Percentiles rank a stretch among this genome's conserved stretches.
These are phyloP conservation scores for Sphenodon punctatus DNA, from an alignment of 2,797 vertebrate species.

Conservation along the genomic window DNA sequence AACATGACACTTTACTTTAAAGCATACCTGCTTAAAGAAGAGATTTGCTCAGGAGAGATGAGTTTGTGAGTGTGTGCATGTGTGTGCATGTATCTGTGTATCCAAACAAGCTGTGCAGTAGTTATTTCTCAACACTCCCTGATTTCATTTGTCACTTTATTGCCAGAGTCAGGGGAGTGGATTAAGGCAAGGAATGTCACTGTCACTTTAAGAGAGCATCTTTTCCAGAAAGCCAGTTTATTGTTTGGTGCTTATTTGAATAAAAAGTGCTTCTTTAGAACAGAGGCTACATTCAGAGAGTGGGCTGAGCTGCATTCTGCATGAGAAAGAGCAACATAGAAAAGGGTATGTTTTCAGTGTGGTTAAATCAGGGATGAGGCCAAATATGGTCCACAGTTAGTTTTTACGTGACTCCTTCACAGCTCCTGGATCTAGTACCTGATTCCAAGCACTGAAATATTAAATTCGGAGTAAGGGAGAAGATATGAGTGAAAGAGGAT, in stretches of 20 bases:
- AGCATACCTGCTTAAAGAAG: not conserved
- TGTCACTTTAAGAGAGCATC: slow-evolving; percentile 70
- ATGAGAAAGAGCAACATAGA: slow-evolving; percentile 5
- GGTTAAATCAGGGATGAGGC: no score
- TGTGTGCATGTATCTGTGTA: not conserved
- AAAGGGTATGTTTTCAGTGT: not conserved
- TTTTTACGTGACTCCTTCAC: no score
- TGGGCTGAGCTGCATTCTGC: not conserved
- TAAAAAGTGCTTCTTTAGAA: slow-evolving; percentile 54
- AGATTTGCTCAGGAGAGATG: not conserved
- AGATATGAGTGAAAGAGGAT: no score
- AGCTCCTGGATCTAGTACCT: no score
- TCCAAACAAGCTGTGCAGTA: slow-evolving; percentile 43
- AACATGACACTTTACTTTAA: not conserved
- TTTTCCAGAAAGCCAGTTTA: slow-evolving; percentile 60
- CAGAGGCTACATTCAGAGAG: slow-evolving; percentile 21
- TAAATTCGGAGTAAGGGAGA: no score
- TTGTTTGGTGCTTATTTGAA: slow-evolving; percentile 65
- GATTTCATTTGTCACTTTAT: slow-evolving; percentile 76
- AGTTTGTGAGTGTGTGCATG: not conserved
- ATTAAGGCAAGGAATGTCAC: slow-evolving; percentile 71
- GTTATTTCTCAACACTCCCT: slow-evolving; percentile 62
- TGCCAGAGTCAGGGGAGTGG: slow-evolving; percentile 72
- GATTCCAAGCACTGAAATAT: no score
- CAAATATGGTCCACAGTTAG: no score